Conservation (phyloP, 2,113 vertebrate genomes). For the Nannospalax galili region DNA sequence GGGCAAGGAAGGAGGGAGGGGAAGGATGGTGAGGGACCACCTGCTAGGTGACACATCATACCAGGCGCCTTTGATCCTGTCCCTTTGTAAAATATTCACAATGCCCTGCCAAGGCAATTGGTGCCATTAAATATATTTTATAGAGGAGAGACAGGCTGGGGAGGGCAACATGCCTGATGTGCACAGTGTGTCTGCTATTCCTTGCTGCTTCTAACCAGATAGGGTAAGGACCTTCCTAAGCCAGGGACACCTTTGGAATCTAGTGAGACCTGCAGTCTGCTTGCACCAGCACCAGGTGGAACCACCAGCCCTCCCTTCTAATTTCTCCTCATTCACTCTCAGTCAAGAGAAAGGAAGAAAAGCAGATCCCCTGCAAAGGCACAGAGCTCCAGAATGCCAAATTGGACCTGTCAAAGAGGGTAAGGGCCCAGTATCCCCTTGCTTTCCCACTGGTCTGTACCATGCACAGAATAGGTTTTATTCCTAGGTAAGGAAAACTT, state of each 20-base stretch:
- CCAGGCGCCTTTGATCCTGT: accelerated
- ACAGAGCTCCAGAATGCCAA: not conserved
- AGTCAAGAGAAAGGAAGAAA: constrained; percentile 10
- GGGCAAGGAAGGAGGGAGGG: not conserved
- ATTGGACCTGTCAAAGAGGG: not conserved
- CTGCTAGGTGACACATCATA: not conserved
- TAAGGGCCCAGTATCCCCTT: not conserved
- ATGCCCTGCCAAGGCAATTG: not conserved
- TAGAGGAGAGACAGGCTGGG: not conserved
- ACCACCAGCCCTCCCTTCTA: not conserved
- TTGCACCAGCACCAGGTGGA: not conserved
- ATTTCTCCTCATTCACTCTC: not conserved
- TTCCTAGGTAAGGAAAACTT: not conserved
- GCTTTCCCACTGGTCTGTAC: not conserved
- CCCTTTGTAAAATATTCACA: not conserved
- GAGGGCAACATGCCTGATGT: not conserved
- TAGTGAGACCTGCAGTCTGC: not conserved
- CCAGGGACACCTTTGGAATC: not conserved
- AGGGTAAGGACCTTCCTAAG: not conserved
- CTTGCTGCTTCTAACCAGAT: not conserved
- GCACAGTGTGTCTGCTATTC: not conserved
- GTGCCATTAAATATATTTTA: not conserved
- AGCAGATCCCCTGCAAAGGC: not conserved
- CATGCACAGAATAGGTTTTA: not conserved
- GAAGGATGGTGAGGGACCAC: not conserved